Percentiles rank a stretch among this genome's conserved stretches.
Conservation (phyloP, 2,888 invertebrate species). For the Apodemia mormo region DNA sequence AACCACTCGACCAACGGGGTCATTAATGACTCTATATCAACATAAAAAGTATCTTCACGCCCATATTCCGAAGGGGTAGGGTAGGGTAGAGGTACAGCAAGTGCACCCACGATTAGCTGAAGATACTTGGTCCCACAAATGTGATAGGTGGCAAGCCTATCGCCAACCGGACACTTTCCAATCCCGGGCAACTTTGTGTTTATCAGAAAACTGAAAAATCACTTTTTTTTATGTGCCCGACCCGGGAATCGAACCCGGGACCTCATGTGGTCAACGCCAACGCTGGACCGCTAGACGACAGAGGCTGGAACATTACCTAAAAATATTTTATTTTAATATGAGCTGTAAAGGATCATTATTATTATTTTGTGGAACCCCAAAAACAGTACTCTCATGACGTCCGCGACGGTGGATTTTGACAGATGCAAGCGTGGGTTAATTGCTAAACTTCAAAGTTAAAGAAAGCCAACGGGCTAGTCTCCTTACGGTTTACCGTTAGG, state of each 20-base stretch:
- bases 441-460: conserved; percentile 41
- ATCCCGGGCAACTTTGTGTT: not conserved
- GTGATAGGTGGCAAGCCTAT: not conserved
- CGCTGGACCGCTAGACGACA: not conserved
- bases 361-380: not conserved
- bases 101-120: no score
- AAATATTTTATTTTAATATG: no score
- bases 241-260: no score
- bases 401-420: conserved; percentile 26
- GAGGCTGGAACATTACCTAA: no score
- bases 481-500: conserved; percentile 63
- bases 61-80: no score
- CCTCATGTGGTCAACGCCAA: not conserved
- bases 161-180: not conserved
- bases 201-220: no score
- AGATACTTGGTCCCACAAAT: no score
- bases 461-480: conserved; percentile 43
- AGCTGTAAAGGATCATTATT: not conserved
- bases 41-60: no score
- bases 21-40: no score
- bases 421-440: conserved; percentile 21
- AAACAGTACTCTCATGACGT: conserved; percentile 15
- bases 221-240: no score
- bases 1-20: no score
- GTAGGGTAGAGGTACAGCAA: no score